phyloP scores from a whole-genome alignment of 1,140 invertebrate genomes.

The Drosophila mayri region DNA sequence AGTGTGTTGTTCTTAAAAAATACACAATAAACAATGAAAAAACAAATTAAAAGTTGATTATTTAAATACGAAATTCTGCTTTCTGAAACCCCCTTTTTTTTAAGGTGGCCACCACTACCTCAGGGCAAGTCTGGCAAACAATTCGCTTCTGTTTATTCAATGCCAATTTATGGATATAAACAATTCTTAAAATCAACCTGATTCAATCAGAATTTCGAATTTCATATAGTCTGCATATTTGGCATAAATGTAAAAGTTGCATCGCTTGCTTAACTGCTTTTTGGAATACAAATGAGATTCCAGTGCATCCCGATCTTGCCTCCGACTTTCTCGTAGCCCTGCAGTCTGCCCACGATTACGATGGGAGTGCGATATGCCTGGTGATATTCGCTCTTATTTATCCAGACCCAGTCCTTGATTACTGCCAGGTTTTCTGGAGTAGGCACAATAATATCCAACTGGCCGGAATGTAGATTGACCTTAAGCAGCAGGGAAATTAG shows the following conservation, averaged over 20 bases:
- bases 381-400: conserved; percentile 85
- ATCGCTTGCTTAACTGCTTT: neutral
- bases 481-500: too few relatives aligned
- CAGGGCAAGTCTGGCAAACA: conserved; percentile 1
- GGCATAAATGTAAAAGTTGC: neutral
- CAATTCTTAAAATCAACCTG: neutral
- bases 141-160: neutral
- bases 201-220: neutral
- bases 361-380: too few relatives aligned
- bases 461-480: conserved; percentile 82
- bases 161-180: conserved; percentile 1
- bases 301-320: too few relatives aligned
- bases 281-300: too few relatives aligned
- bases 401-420: conserved; percentile 90
- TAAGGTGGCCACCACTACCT: neutral
- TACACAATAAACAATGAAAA: neutral
- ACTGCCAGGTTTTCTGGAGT: conserved; percentile 88
- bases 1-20: neutral
- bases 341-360: too few relatives aligned
- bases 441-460: conserved; percentile 89
- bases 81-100: neutral
- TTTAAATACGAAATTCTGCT: neutral
- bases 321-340: too few relatives aligned
- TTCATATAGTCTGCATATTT: neutral
- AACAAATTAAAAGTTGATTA: neutral